Conservation (phyloP, 2,797 vertebrate species). For the Huso huso region DNA sequence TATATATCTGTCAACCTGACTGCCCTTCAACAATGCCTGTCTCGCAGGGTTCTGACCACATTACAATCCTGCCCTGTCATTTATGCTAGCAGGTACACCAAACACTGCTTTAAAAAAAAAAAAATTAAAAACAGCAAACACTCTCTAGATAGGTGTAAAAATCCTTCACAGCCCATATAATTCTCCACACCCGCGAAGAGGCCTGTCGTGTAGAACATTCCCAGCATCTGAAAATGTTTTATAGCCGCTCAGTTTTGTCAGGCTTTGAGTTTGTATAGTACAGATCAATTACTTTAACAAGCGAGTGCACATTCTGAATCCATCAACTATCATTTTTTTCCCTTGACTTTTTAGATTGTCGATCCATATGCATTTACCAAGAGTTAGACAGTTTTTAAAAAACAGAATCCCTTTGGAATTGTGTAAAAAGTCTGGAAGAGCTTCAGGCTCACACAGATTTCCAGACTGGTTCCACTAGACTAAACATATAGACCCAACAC, state of each 20-base stretch:
- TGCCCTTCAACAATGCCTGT: slow-evolving; percentile 20
- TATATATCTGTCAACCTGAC: slow-evolving; percentile 21
- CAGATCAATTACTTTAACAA: slow-evolving; percentile 1
- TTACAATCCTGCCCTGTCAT: slow-evolving; percentile 18
- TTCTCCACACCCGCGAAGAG: slow-evolving; percentile 13
- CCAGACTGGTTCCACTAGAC: too few species aligned
- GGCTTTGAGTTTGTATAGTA: not conserved
- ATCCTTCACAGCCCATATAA: slow-evolving; percentile 18
- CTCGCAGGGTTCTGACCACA: slow-evolving; percentile 23
- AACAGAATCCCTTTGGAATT: too few species aligned
- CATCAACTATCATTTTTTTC: too few species aligned
- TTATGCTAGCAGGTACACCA: slow-evolving; percentile 27
- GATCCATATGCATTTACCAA: too few species aligned
- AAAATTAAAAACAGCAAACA: not conserved
- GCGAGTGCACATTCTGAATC: not conserved
- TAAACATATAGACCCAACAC: too few species aligned
- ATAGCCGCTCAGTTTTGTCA: not conserved
- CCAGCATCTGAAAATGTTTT: not conserved
- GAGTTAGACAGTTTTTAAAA: too few species aligned
- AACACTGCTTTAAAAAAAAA: not conserved
- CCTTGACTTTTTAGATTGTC: too few species aligned
- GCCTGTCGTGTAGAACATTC: slow-evolving; percentile 21
- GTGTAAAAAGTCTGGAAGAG: too few species aligned
- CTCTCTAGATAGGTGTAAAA: slow-evolving; percentile 11
- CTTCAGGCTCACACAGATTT: too few species aligned